Base-by-base conservation (phyloP, 2,888 invertebrate species). In the Cecidostiba fungosa region DNA sequence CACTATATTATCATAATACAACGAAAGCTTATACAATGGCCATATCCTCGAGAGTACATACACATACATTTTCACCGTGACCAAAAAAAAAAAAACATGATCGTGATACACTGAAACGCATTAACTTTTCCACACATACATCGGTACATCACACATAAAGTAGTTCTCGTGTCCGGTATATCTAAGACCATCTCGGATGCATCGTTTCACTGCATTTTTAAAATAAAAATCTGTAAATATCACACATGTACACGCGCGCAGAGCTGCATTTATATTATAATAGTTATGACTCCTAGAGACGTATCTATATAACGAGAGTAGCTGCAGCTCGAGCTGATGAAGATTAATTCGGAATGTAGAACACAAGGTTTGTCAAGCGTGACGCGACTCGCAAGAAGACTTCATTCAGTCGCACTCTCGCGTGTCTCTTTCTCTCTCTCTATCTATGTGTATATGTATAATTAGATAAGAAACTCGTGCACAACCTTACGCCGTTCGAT, bases 301-400 rank as follows among this genome's bases (percentile, higher is more conserved):
- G 12, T 3, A 62, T 73, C 36, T 16, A 26, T 23, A 29, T 50
- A 79, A 59, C 50, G 19, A 12, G n/a, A n/a, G n/a, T n/a, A n/a
- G 26, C 50, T 79, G 23, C 39, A 72, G 23, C 72, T 43, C 72
- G 23, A 72, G 82, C 82, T 85, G 85, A 85, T 87, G 85, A 87
- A 87, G 85, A 87, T 87, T 87, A 85, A 87, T 87, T 77, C 78
- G 78, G 85, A 85, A 87, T 87, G 80, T 87, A 77, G 86, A 87
- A 69, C 85, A 62, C 85, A 54, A 76, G 80, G 72, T 72, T 85
- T 72, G 82, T 66, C 23, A 80, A 66, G 86, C 85, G 82, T 87
- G 84, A 85, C 82, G 82, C 80, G 79, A 76, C 77, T 79, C 69
- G 59, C 39, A 82, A 70, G 70, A 80, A 84, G 74, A 59, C 50